A percentile compares a stretch with the other conserved stretches of the same genome.
Evolutionary conservation across 2,797 vertebrate genomes (phyloP).

Genomic region (Anguilla obscura): DNA sequence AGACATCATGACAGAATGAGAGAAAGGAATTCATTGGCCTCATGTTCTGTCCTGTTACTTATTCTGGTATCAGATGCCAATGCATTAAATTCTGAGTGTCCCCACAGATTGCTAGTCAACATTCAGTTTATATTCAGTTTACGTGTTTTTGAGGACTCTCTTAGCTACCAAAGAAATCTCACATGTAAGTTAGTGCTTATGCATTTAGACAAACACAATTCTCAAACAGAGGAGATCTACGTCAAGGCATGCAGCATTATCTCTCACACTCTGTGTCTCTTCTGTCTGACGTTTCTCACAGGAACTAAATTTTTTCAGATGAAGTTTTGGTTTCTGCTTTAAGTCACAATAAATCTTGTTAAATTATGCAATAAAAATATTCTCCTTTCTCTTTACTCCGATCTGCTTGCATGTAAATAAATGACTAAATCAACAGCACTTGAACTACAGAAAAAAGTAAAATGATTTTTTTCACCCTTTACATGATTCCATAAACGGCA

Average conservation of each 20-base stretch:
- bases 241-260: neutral
- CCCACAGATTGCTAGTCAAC: neutral
- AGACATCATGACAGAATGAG: neutral
- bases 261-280: neutral
- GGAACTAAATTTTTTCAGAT: neutral
- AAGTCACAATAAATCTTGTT: neutral
- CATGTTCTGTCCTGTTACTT: neutral
- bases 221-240: neutral
- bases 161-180: neutral
- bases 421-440: neutral
- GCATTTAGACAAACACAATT: neutral
- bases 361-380: neutral
- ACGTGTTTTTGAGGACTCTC: neutral
- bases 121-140: neutral
- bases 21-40: neutral
- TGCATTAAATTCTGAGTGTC: neutral
- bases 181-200: neutral
- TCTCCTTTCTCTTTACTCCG: neutral
- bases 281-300: neutral
- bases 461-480: neutral
- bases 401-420: neutral
- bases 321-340: neutral
- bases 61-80: neutral
- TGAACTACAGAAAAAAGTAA: neutral
- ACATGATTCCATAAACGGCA: neutral